These are phyloP conservation scores for Neria commutata DNA, from an alignment of 2,888 invertebrate species.

Conservation along the genomic window DNA sequence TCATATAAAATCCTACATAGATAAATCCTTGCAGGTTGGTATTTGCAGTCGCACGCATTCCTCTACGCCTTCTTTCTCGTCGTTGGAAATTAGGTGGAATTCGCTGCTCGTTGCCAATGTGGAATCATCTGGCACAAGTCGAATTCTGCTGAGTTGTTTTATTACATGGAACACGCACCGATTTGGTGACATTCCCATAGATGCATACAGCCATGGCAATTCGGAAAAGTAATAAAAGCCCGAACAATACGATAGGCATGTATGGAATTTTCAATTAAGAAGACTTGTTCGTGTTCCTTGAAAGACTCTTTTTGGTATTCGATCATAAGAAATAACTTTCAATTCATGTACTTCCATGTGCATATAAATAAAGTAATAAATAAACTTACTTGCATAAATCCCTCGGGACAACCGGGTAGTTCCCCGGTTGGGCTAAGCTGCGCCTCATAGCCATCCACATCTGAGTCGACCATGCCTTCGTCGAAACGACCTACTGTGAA, in stretches of 20 bases:
- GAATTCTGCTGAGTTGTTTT: no score
- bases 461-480: slow-evolving; percentile 64
- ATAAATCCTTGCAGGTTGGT: slow-evolving; percentile 13
- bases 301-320: no score
- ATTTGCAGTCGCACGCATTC: not conserved
- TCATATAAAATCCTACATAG: slow-evolving; percentile 18
- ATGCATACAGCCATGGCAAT: no score
- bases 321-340: no score
- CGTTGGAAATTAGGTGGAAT: slow-evolving; percentile 34
- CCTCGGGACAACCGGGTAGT: slow-evolving; percentile 82
- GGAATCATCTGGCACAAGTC: slow-evolving; percentile 51
- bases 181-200: no score
- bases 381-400: slow-evolving; percentile 78
- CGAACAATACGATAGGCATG: no score
- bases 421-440: slow-evolving; percentile 65
- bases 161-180: no score
- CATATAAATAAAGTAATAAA: slow-evolving; percentile 35
- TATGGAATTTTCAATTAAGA: no score
- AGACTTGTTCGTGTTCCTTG: no score
- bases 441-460: slow-evolving; percentile 60
- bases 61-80: not conserved
- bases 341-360: not conserved
- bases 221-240: no score
- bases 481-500: slow-evolving; percentile 86
- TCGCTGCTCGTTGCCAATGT: slow-evolving; percentile 52